Base-by-base conservation (phyloP, 2,888 invertebrate species). In the Drosophila robusta region DNA sequence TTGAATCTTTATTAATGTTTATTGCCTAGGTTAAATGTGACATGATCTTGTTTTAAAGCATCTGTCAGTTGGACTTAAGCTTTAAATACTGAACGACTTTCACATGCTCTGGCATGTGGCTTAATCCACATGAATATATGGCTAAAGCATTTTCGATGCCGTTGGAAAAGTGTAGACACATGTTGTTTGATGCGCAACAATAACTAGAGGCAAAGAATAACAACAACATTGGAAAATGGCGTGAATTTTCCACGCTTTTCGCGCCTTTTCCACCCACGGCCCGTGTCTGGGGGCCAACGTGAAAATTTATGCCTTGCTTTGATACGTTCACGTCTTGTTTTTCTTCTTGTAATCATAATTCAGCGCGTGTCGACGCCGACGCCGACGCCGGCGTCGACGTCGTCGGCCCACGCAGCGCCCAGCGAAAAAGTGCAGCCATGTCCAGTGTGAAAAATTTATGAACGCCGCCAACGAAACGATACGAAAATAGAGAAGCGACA, bases 301-400 rank as follows among this genome's bases (percentile, higher is more conserved):
- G 42, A 49, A 74, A 81, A 87, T 87, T 76, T 80, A 80, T 86
- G 90, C 69, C 65, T 58, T 84, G 68, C 75, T 87, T 89, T 83
- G 74, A 83, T 78, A 61, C 67, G 62, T 73, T 63, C 49, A 55
- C 63, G 62, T 80, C 65, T 75, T 75, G 45, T 68, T 67, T 41
- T 54, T 47, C 70, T 51, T 71, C 69, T 57, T 75, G 78, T 74
- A 83, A 86, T 84, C 81, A 81, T 87, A 87, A 87, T 77, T 83
- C 77, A 87, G 57, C 61, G 76, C 79, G 72, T 84, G 79, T 79
- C 76, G 69, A 73, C 83, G 71, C 29, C 62, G 50, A 18, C 60
- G 39, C 42, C 50, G 26, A 32, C 56, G 60, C 36, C 52, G 58
- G 24, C 42, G 49, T 12, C 46, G 47, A 42, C 14, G 58, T 6